A percentile compares a stretch with the other conserved stretches of the same genome.
These are phyloP conservation scores for Tetrax tetrax DNA, from an alignment of 2,113 vertebrate genomes.

Conservation along the genomic window DNA sequence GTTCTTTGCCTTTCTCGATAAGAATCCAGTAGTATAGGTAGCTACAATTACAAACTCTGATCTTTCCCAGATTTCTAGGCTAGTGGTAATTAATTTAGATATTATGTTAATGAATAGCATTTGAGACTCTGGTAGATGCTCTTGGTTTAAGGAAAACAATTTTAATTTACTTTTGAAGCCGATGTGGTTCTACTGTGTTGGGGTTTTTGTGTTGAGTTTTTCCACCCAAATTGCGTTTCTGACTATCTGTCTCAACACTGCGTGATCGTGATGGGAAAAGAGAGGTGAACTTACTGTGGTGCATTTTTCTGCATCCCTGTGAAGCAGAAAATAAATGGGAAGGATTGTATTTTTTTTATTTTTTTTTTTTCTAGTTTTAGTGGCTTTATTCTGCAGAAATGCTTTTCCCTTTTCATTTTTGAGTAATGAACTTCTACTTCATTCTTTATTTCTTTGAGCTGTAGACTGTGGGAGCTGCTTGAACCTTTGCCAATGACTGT, in stretches of 20 bases:
- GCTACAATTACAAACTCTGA: not conserved
- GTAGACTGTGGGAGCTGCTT: slow-evolving; percentile 61
- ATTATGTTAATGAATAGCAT: not conserved
- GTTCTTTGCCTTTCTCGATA: not conserved
- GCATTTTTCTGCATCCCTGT: not conserved
- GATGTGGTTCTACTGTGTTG: not conserved
- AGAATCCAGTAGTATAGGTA: not conserved
- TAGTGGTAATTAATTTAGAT: not conserved
- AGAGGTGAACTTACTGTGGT: not conserved
- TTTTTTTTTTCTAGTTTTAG: not conserved
- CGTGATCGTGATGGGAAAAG: not conserved
- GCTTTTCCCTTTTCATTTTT: slow-evolving; percentile 54
- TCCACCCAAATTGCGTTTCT: not conserved
- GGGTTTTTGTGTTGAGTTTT: rapidly evolving
- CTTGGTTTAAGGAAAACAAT: not conserved
- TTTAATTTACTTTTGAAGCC: not conserved
- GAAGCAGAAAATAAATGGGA: not conserved
- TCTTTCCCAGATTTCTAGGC: not conserved
- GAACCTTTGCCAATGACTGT: slow-evolving; percentile 44
- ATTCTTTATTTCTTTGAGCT: slow-evolving; percentile 57
- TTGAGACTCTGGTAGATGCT: not conserved
- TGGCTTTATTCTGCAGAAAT: slow-evolving; percentile 48
- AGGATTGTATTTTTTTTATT: not conserved
- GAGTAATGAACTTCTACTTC: slow-evolving; percentile 51
- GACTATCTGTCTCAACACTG: not conserved